Base-by-base conservation (phyloP, 2,797 vertebrate genomes). In the Hypotaenidia okinawae region DNA sequence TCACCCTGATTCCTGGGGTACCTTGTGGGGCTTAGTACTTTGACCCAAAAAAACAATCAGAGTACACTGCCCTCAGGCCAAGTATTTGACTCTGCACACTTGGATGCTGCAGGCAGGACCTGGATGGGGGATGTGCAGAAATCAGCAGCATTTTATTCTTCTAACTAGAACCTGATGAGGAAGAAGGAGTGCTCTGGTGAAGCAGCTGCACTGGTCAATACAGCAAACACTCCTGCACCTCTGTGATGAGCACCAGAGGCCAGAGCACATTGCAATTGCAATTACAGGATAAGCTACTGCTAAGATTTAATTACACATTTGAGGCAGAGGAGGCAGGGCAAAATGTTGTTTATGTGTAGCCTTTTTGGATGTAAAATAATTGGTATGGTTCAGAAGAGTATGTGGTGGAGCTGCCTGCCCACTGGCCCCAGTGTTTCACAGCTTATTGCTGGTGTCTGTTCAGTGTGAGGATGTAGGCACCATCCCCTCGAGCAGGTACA, bases 251-350 rank as follows among this genome's bases (percentile, higher is more conserved):
- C 75, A 81, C 81, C 86, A 94, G 83, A 69, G 64, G 73, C 92
- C 84, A 77, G 69, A 91, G 51, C 10, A 67, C 3, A 1, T 59
- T 1, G 0, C 58, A 68, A 45, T 5, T 77, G 78, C 78, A 90
- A 83, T 83, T 94, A 87, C 45, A 70, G 85, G 28, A 68, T 69
- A 87, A 95, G 68, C 68, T 80, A 68, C 90, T 85, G 75, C 22
- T 78, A 62, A 85, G 58, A 64, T 84, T 95, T 95, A 95, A 95
- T 95, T 93, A 91, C 75, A 68, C 51, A 47, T 87, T 32, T 68
- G 81, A 95, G 72, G 75, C 83, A 80, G 49, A 90, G 93, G 80
- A 92, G 64, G 72, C 93, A 93, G 63, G 55, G 70, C 21, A 58
- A 87, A 91, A 57, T 17, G 12, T 15, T 94, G 70, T 90, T 94